Evolutionary conservation across 1,140 invertebrate genomes (phyloP), one percentile per base, ranked within the genome.

Genomic region (Zaprionus inermis): DNA sequence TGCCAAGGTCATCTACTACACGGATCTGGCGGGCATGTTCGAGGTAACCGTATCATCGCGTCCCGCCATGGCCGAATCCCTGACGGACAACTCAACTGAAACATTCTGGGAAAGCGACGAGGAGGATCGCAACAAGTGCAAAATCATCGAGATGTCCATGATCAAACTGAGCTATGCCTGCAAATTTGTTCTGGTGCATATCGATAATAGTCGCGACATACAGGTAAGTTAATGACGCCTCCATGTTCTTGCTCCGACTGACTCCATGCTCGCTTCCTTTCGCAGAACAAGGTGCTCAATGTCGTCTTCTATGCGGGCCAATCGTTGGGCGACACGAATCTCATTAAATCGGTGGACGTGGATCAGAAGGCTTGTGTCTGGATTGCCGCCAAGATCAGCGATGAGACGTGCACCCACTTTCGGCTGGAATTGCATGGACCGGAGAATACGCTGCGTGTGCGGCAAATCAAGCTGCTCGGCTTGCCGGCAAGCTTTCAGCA

Each of bases 101-200:
- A 99, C 98, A 0, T 99, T 99, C 92, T 99, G 98, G 98, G 98
- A 99, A 93, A 99, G 98, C 68, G 98, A 98, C 3, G 98, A 99
- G 81, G 98, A 99, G 90, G 98, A 99, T 92, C 93, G 96, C 59
- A 98, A 98, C 90, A 98, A 98, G 92, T 96, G 96, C 1, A 98
- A 99, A 91, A 94, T 93, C 1, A 94, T 97, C n/a, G 95, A 94
- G 14, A 93, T 96, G 12, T 92, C 92, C 0, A 89, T 92, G 77
- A 92, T 57, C 46, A 91, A 91, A 57, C 65, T 92, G 0, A 85
- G 69, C 64, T 92, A 91, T 63, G 92, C 93, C 11, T 93, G 93
- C 61, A 92, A 92, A 41, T 78, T 90, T 34, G 91, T 98, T 3
- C 97, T 97, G 78, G 94, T 99, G 28, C 97, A 99, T 81, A 95